Percentiles rank a stretch among this genome's conserved stretches.
Conservation (phyloP, 1,140 invertebrate genomes). For the Linepithema humile region DNA sequence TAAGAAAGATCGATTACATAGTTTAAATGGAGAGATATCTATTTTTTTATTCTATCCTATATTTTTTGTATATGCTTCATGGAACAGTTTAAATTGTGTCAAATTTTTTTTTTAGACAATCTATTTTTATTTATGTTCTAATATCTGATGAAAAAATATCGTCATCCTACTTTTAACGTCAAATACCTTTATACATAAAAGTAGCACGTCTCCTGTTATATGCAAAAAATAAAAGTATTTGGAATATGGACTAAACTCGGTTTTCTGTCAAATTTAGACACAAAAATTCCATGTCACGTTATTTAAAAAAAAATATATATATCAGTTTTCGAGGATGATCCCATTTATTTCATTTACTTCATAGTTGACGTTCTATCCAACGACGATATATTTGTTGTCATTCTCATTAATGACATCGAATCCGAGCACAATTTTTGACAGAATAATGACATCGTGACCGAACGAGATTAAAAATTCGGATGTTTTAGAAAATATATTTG, state of each 20-base stretch:
- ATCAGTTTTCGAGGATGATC: slow-evolving; percentile 10
- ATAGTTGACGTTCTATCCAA: background rate
- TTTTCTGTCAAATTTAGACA: too few species aligned
- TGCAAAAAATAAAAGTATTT: background rate
- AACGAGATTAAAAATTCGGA: background rate
- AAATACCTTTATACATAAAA: background rate
- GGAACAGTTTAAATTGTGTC: background rate
- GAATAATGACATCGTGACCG: background rate
- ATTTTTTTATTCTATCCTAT: slow-evolving; percentile 14
- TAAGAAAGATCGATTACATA: slow-evolving; percentile 34
- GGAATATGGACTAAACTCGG: background rate
- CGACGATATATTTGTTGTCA: slow-evolving; percentile 2
- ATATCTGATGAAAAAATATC: background rate
- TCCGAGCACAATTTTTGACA: too few species aligned
- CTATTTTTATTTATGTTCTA: background rate
- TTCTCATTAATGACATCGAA: background rate
- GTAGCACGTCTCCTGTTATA: background rate
- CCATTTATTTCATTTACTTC: background rate
- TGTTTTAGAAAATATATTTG: background rate
- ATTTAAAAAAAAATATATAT: background rate
- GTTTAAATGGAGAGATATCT: slow-evolving; percentile 1
- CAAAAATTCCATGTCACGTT: background rate
- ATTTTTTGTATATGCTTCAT: background rate
- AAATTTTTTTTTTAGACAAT: too few species aligned
- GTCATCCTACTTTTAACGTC: background rate